Base-by-base conservation (phyloP, 1,140 invertebrate species). In the Drosophila dunni region DNA sequence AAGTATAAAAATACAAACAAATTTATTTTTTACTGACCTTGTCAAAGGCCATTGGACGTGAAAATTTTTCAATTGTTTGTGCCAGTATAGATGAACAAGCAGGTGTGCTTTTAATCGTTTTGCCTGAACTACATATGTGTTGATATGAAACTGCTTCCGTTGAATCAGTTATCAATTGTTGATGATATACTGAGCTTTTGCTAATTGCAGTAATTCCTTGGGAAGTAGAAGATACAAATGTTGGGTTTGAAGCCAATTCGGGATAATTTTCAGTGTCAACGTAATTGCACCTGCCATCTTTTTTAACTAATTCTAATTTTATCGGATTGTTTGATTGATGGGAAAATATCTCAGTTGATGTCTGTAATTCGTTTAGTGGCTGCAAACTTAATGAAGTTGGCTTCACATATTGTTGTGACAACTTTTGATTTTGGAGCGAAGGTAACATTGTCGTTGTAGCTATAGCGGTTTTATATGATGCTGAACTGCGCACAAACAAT, bases 31-130 rank as follows among this genome's bases (percentile, higher is more conserved):
- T 38, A 69, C 82, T 77, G 42, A 92, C 91, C 90, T 92, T 92
- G 62, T 92, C 91, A 56, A 92, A 92, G 13, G 91, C 90, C 91
- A 91, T 88, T 9, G 91, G 91, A 10, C 91, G 70, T 4, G 91
- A 92, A 10, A 92, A 75, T 71, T 89, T 91, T 51, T 92, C 91
- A 44, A 92, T 83, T 38, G 86, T 76, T 61, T 91, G 91, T 53
- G 85, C 8, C 36, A 38, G 36, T 38, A 86, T 2, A 63, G 78
- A 7, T 40, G 48, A 40, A 62, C 44, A 48, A 11, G 69, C 33
- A 1, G 58, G 71, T 4, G 42, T 67, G 13, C 20, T 61, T 46
- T 20, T 64, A 45, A 17, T 53, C 54, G 7, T 13, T 6, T 67
- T 38, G 0, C 20, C 60, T 5, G 57, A 29, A 7, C 60, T 64